Conservation (phyloP, 30 jellyfish, hydroid and myxozoan species). For the Aurelia coerulea region DNA sequence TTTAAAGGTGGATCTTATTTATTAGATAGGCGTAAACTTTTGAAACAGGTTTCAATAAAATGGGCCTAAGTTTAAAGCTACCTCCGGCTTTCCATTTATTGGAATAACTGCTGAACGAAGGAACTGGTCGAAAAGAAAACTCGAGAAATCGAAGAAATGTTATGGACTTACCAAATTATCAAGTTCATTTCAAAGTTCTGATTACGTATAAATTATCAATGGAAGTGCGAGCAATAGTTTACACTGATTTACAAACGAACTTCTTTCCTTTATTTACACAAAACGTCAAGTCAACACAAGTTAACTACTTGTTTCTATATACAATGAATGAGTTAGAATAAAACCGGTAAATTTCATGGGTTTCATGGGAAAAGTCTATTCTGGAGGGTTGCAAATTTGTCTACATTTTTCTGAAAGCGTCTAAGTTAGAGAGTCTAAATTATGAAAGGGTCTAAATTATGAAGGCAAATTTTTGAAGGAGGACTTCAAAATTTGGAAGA, state of each 20-base stretch:
- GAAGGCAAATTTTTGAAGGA: no score
- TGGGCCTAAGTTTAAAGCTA: not conserved
- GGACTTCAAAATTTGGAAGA: no score
- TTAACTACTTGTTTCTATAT: not conserved
- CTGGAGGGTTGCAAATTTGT: no score
- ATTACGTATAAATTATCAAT: conserved; percentile 62
- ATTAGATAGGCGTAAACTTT: no score
- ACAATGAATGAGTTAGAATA: conserved; percentile 7
- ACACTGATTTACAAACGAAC: conserved; percentile 69
- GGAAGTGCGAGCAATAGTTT: conserved; percentile 56
- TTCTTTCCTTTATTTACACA: conserved; percentile 22
- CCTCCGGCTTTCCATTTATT: no score
- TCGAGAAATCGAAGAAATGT: not conserved
- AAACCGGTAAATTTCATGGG: conserved; percentile 37
- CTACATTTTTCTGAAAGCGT: no score
- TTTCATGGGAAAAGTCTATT: not conserved
- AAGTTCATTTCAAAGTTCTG: conserved; percentile 19
- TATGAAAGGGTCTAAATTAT: no score
- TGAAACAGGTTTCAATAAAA: not conserved
- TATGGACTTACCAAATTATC: conserved; percentile 54
- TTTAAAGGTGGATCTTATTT: no score
- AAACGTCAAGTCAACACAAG: not conserved
- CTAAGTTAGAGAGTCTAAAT: no score
- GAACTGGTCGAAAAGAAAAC: not conserved
- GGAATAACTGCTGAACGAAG: not conserved